Conservation (phyloP, 2,888 invertebrate species). For the Amblyjoppa fuscipennis region DNA sequence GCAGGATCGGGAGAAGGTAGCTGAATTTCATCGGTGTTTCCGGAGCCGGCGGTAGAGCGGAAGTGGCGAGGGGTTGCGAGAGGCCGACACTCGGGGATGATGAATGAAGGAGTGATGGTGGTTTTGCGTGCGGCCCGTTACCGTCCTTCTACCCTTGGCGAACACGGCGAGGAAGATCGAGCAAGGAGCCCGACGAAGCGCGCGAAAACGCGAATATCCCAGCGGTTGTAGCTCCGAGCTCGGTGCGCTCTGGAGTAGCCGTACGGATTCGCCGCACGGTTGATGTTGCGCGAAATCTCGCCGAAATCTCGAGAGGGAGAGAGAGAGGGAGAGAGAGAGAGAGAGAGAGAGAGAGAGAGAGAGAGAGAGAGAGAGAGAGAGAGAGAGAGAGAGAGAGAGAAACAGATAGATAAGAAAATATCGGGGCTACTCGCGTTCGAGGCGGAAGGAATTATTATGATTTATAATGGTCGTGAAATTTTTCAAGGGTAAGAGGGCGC, state of each 20-base stretch:
- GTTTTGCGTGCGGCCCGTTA: slow-evolving; percentile 81
- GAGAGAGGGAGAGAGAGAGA: neutral
- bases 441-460: neutral
- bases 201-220: slow-evolving; percentile 48
- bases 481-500: neutral
- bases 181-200: slow-evolving; percentile 28
- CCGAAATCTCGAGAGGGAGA: slow-evolving; percentile 12
- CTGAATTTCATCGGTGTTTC: slow-evolving; percentile 72
- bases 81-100: slow-evolving; percentile 81
- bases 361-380: too few species aligned
- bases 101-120: slow-evolving; percentile 84
- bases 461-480: neutral
- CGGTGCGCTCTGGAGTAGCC: slow-evolving; percentile 18
- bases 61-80: slow-evolving; percentile 70
- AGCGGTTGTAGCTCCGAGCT: neutral
- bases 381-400: slow-evolving; percentile 80
- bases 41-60: slow-evolving; percentile 56
- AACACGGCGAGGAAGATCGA: slow-evolving; percentile 34
- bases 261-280: slow-evolving; percentile 33
- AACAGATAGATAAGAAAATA: slow-evolving; percentile 55
- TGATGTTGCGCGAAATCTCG: slow-evolving; percentile 41
- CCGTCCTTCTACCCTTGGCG: slow-evolving; percentile 1
- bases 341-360: too few species aligned
- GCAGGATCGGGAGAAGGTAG: slow-evolving; percentile 46
- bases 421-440: slow-evolving; percentile 67